These are phyloP conservation scores for Neosilurus mollespiculum DNA, from an alignment of 2,797 vertebrate species.

Conservation along the genomic window DNA sequence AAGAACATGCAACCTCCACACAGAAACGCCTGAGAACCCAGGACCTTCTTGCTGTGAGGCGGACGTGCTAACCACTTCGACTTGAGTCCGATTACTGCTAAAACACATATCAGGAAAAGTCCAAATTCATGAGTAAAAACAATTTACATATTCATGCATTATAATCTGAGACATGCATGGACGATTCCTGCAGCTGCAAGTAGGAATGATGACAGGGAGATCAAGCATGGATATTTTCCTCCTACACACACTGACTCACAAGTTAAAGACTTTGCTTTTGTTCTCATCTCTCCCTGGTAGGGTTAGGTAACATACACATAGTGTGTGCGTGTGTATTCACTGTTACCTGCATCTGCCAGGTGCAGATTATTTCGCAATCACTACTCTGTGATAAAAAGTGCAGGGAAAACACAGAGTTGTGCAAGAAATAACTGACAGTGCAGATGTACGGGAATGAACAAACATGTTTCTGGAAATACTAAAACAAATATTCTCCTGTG, in stretches of 20 bases:
- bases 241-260: conserved; percentile 52
- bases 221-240: conserved; percentile 24
- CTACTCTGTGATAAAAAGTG: conserved; percentile 31
- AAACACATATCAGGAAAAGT: not conserved
- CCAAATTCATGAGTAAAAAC: not conserved
- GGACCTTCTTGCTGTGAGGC: no score
- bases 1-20: no score
- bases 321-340: conserved; percentile 11
- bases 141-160: not conserved
- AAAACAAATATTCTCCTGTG: not conserved
- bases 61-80: no score
- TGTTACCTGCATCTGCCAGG: conserved; percentile 49
- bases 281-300: conserved; percentile 40
- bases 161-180: not conserved
- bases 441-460: not conserved
- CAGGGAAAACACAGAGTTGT: conserved; percentile 13
- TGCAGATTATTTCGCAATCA: conserved; percentile 51
- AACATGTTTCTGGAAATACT: not conserved
- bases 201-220: conserved; percentile 12
- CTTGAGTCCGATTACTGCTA: not conserved
- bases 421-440: not conserved
- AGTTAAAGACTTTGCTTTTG: conserved; percentile 55
- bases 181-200: not conserved
- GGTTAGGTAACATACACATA: conserved; percentile 43
- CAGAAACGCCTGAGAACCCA: no score